Conservation (phyloP, 2,113 vertebrate species). For the Chiloscyllium plagiosum region DNA sequence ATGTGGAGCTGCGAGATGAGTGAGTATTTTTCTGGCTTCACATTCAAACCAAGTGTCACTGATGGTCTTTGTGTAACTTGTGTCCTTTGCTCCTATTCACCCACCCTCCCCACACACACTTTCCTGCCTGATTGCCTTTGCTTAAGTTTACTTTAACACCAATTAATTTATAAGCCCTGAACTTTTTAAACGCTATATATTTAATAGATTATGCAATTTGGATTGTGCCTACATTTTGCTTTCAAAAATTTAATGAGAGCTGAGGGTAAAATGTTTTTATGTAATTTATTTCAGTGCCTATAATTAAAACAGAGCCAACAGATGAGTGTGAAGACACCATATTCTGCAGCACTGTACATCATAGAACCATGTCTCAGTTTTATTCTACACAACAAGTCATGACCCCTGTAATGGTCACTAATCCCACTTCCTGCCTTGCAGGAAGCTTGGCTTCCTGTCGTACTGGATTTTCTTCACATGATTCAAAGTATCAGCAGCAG, state of each 20-base stretch:
- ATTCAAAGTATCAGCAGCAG: conserved; percentile 79
- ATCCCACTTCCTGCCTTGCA: conserved; percentile 71
- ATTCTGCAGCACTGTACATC: conserved; percentile 72
- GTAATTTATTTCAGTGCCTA: conserved; percentile 71
- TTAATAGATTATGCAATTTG: not conserved
- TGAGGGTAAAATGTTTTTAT: conserved; percentile 30
- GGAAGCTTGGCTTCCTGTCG: conserved; percentile 79
- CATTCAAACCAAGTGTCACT: not conserved
- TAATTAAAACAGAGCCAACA: conserved; percentile 90
- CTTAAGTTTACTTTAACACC: not conserved
- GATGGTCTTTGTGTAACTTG: not conserved
- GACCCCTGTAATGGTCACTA: conserved; percentile 53
- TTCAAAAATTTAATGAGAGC: not conserved
- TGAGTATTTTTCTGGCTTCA: not conserved
- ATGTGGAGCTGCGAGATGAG: not conserved
- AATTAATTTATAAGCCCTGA: not conserved
- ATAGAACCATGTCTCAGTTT: conserved; percentile 70
- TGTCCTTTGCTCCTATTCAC: not conserved
- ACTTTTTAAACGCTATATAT: not conserved
- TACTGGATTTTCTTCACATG: conserved; percentile 67
- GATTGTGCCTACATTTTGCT: not conserved
- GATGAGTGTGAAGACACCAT: conserved; percentile 82
- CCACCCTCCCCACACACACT: not conserved
- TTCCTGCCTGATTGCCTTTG: not conserved
- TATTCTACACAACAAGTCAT: conserved; percentile 75